These are phyloP conservation scores for Sphyrna mokarran DNA, from an alignment of 2,113 vertebrate genomes.

Conservation along the genomic window DNA sequence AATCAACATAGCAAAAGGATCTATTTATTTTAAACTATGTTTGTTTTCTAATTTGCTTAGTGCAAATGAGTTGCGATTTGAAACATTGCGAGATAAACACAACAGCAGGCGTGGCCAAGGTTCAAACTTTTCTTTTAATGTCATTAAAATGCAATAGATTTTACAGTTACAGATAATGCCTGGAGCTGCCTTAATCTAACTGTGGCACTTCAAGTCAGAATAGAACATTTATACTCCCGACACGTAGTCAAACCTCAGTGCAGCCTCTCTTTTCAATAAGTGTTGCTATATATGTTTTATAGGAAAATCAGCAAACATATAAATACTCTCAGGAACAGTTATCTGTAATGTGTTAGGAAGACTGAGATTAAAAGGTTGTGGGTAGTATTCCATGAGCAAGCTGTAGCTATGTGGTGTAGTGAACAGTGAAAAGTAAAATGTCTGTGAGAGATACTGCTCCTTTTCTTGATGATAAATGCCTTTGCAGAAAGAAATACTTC, in stretches of 20 bases:
- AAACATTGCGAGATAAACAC: background rate
- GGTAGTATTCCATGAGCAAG: background rate
- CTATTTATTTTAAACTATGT: background rate
- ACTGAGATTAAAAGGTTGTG: background rate
- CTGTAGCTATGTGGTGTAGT: background rate
- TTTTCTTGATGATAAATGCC: background rate
- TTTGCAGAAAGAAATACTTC: background rate
- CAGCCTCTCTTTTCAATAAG: background rate
- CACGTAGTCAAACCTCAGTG: background rate
- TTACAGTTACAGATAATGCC: background rate
- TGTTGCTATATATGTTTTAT: background rate
- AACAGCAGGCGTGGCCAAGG: background rate
- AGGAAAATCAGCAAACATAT: background rate
- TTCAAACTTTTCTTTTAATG: too few species aligned
- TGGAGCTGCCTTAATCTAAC: background rate
- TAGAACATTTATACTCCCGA: background rate
- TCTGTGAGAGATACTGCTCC: background rate
- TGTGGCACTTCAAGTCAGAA: background rate
- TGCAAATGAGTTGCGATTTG: background rate
- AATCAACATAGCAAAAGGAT: background rate
- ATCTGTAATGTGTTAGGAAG: background rate
- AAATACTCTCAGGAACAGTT: background rate
- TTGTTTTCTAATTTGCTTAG: background rate
- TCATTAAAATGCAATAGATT: background rate
- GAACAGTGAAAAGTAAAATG: background rate